These are phyloP conservation scores for Kryptopterus vitreolus DNA, from an alignment of 2,797 vertebrate species.

Conservation along the genomic window DNA sequence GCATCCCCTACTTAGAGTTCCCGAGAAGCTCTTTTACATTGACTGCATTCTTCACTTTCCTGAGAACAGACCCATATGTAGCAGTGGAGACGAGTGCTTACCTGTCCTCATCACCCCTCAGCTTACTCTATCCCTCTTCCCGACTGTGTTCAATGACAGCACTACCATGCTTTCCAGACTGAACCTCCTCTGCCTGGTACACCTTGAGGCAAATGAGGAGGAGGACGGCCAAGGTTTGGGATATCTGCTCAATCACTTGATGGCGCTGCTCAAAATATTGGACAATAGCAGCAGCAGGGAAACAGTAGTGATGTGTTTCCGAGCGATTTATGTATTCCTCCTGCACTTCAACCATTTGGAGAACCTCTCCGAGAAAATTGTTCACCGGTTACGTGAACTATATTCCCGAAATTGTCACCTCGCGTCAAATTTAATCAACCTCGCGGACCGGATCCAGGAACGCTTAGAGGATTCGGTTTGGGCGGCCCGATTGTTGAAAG, in stretches of 20 bases:
- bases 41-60: constrained; percentile 86
- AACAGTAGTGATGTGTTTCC: constrained; percentile 77
- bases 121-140: constrained; percentile 73
- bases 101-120: constrained; percentile 80
- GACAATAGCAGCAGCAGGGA: constrained; percentile 69
- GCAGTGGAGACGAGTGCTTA: constrained; percentile 71
- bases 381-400: constrained; percentile 69
- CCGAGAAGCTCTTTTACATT: constrained; percentile 82
- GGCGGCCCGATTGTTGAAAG: constrained; percentile 67
- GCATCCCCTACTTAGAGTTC: constrained; percentile 74
- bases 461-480: constrained; percentile 67
- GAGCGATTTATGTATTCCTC: constrained; percentile 78
- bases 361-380: constrained; percentile 62
- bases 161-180: constrained; percentile 78
- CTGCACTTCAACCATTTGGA: constrained; percentile 71
- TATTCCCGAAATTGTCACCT: constrained; percentile 73
- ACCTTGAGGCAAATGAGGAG: constrained; percentile 73
- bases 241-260: constrained; percentile 75
- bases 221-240: constrained; percentile 65
- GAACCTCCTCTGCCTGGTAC: constrained; percentile 79
- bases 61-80: constrained; percentile 83
- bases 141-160: constrained; percentile 80
- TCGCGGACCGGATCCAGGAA: constrained; percentile 70
- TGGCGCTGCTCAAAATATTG: constrained; percentile 70
- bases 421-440: constrained; percentile 80